These are phyloP conservation scores for Orthosia incerta DNA, from an alignment of 2,888 invertebrate species.

Conservation along the genomic window DNA sequence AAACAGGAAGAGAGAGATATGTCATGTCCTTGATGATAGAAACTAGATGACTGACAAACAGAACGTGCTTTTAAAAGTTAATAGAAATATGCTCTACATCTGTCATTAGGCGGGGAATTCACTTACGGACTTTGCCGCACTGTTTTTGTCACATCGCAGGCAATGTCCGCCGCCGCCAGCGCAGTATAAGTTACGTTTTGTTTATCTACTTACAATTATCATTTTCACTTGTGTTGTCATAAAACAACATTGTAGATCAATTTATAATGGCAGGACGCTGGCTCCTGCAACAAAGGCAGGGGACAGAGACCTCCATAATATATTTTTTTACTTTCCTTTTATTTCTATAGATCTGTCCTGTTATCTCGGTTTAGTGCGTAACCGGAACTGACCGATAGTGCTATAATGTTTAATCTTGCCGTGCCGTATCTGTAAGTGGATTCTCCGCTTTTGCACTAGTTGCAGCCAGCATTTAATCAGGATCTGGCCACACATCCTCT, in stretches of 20 bases:
- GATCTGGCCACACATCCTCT: no score
- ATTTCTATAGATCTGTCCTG: not conserved
- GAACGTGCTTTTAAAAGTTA: constrained; percentile 23
- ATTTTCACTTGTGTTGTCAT: no score
- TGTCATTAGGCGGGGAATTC: not conserved
- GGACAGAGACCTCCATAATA: not conserved
- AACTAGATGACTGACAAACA: constrained; percentile 17
- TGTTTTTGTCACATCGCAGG: no score
- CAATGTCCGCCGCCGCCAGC: no score
- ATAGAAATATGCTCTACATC: constrained; percentile 12
- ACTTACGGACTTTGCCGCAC: not conserved
- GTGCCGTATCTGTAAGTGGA: no score
- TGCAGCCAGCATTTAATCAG: not conserved
- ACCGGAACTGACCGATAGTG: not conserved
- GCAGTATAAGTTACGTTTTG: not conserved
- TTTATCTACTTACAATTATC: no score
- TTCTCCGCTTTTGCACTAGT: no score
- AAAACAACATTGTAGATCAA: no score
- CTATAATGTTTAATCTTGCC: not conserved
- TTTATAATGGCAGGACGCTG: no score
- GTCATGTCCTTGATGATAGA: constrained; percentile 33
- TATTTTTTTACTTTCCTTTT: not conserved
- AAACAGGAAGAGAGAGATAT: constrained; percentile 43
- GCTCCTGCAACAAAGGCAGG: no score
- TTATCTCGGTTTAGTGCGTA: not conserved